Base-by-base conservation (phyloP, 1,140 invertebrate genomes). In the Achatina immaculata region DNA sequence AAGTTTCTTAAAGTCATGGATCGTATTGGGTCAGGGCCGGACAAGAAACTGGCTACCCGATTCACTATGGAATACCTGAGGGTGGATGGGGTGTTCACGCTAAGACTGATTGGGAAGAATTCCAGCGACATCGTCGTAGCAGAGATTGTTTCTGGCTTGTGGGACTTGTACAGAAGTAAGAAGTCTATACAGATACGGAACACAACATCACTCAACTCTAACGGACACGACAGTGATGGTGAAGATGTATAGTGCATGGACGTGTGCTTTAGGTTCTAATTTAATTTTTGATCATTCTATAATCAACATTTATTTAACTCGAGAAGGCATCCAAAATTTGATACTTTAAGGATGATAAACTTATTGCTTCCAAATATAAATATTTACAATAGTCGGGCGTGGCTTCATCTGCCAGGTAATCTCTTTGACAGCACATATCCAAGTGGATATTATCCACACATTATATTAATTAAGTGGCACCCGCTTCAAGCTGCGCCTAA, bases 1-100 rank as follows among this genome's bases (percentile, higher is more conserved):
- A 91, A 91, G 83, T 91, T 91, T 80, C 84, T 92, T 24, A 91
- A 90, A 85, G 82, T 91, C 55, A 91, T 91, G 88, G 88, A 89
- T 75, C 83, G 89, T 6, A 82, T 90, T 3, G 86, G 86, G 11
- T 82, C 87, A 14, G 86, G 86, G 34, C 86, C 86, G 24, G 89
- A 90, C 68, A 87, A 88, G 76, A 89, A 89, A 72, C 79, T 89
- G 28, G 88, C 88, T 40, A 85, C 85, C 38, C 80, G 88, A 40
- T 90, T 90, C 74, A 87, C 86, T 0, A 83, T 89, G 80, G 88
- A 90, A 72, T 90, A 90, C 82, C 81, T 90, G 74, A 80, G 90
- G n/a, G 88, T 90, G 62, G 90, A 91, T 74, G 90, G 90, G 11
- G 87, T 90, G 4, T 89, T 91, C 78, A 89, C 89, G 19, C 82